Percentiles rank a stretch among this genome's conserved stretches.
Conservation (phyloP, 2,888 invertebrate species). For the Loripinus fragilis region DNA sequence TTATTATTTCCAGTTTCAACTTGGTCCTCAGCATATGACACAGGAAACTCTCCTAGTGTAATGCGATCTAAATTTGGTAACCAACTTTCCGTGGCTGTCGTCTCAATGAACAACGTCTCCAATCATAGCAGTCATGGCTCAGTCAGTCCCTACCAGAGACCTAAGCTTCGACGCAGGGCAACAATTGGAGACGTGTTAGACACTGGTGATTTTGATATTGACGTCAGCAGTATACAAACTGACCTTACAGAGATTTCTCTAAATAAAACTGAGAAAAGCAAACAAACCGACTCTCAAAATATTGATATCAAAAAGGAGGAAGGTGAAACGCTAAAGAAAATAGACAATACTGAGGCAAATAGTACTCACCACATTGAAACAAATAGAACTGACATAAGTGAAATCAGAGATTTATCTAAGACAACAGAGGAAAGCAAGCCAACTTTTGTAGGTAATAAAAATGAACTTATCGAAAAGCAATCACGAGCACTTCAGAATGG, state of each 20-base stretch:
- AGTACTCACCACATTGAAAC: neutral
- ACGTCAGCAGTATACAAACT: neutral
- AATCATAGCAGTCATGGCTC: slow-evolving; percentile 22
- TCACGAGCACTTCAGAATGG: neutral
- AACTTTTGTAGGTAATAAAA: neutral
- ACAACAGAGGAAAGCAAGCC: neutral
- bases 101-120: slow-evolving; percentile 38
- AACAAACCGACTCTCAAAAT: neutral
- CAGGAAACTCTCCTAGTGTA: slow-evolving; percentile 20
- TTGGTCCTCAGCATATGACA: slow-evolving; percentile 41
- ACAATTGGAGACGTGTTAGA: neutral
- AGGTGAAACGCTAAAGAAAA: neutral
- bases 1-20: slow-evolving; percentile 50
- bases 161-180: slow-evolving; percentile 3
- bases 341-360: neutral
- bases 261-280: neutral
- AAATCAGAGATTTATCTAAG: too few species aligned
- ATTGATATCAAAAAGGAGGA: neutral
- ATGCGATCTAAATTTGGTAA: slow-evolving; percentile 28
- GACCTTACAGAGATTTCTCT: neutral
- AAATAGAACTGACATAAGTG: neutral
- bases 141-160: slow-evolving; percentile 12
- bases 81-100: slow-evolving; percentile 43
- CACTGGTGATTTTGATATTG: neutral
- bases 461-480: neutral